These are phyloP conservation scores for Vipera ursinii DNA, from an alignment of 2,797 vertebrate genomes.

Conservation along the genomic window DNA sequence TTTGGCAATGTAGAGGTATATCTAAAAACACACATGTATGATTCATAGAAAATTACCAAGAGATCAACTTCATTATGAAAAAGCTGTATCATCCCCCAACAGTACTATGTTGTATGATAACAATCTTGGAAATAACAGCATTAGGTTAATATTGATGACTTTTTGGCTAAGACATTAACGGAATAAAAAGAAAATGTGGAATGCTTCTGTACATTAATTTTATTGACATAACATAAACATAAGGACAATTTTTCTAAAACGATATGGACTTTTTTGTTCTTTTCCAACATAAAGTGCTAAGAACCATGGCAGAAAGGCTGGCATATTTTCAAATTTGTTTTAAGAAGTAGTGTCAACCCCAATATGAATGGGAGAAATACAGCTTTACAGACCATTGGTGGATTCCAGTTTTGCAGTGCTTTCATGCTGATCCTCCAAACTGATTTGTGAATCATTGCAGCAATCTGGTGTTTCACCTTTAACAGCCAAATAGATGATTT, in stretches of 20 bases:
- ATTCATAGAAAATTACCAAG: slow-evolving; percentile 60
- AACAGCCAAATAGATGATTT: slow-evolving; percentile 87
- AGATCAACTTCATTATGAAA: slow-evolving; percentile 57
- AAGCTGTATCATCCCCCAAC: slow-evolving; percentile 56
- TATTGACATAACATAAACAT: slow-evolving; percentile 68
- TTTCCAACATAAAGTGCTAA: slow-evolving; percentile 74
- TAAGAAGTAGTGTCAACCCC: slow-evolving; percentile 49
- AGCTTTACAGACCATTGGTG: slow-evolving; percentile 19
- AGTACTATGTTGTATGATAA: slow-evolving; percentile 58
- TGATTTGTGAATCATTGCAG: slow-evolving; percentile 56
- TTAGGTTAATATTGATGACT: slow-evolving; percentile 57
- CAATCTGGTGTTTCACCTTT: slow-evolving; percentile 81
- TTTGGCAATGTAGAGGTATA: slow-evolving; percentile 75
- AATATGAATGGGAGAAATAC: slow-evolving; percentile 1
- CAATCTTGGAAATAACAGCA: slow-evolving; percentile 43
- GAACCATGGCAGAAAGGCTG: slow-evolving; percentile 54
- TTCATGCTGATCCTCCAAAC: slow-evolving; percentile 62
- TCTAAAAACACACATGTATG: slow-evolving; percentile 64
- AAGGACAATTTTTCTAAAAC: slow-evolving; percentile 63
- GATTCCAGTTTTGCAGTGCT: slow-evolving; percentile 59
- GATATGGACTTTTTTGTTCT: slow-evolving; percentile 57
- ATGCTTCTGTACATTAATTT: slow-evolving; percentile 65
- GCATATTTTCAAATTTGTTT: slow-evolving; percentile 6
- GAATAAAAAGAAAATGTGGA: slow-evolving; percentile 65
- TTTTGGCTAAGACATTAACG: slow-evolving; percentile 65